Evolutionary conservation across 2,888 invertebrate species (phyloP).

Genomic region (Isoperla grammatica): DNA sequence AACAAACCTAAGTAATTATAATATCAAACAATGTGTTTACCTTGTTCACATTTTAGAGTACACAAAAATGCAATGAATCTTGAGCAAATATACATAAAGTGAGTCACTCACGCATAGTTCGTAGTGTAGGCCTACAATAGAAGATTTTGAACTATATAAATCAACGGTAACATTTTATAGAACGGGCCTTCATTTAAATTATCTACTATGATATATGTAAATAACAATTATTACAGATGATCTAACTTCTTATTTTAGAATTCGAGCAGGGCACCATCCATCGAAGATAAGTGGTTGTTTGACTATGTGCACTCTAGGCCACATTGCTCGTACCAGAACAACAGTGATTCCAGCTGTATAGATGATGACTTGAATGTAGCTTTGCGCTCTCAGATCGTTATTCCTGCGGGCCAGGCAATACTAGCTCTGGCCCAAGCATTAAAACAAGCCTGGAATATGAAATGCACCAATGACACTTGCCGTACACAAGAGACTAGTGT

Average conservation of each 20-base stretch:
- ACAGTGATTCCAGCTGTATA: background rate
- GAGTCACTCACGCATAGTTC: too few species aligned
- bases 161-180: too few species aligned
- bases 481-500: background rate
- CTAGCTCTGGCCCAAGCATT: conserved; percentile 37
- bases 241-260: conserved; percentile 8
- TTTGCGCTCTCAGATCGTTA: conserved; percentile 24
- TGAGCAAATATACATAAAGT: too few species aligned
- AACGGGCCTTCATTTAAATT: too few species aligned
- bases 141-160: too few species aligned
- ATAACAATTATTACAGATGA: too few species aligned
- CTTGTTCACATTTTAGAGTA: too few species aligned
- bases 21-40: too few species aligned
- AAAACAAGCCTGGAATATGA: conserved; percentile 36
- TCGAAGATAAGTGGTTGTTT: conserved; percentile 26
- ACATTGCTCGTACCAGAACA: background rate
- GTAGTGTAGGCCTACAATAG: too few species aligned
- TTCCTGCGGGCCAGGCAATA: conserved; percentile 35
- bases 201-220: too few species aligned
- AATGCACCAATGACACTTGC: conserved; percentile 29
- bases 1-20: too few species aligned
- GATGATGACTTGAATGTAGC: conserved; percentile 22
- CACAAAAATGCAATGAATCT: too few species aligned
- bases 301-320: conserved; percentile 16
- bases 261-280: conserved; percentile 8